phyloP scores from a whole-genome alignment of 2,888 invertebrate species.

The Ecdyonurus torrentis region DNA sequence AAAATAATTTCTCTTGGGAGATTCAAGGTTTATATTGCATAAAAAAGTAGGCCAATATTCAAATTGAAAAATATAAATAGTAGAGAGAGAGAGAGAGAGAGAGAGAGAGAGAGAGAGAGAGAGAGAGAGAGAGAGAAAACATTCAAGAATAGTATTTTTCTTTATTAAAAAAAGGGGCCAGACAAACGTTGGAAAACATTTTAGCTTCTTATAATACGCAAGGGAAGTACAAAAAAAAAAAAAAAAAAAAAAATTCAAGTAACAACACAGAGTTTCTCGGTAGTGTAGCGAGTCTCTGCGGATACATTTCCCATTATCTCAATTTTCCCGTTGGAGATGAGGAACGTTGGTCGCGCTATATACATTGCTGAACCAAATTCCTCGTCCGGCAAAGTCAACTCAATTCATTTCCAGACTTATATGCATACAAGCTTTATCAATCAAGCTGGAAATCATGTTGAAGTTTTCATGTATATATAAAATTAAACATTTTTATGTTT shows the following conservation, averaged over 20 bases:
- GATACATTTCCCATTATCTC: not conserved
- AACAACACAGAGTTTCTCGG: not conserved
- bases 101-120: too few species aligned
- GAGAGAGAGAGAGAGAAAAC: too few species aligned
- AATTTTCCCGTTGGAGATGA: not conserved
- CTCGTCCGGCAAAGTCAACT: too few species aligned
- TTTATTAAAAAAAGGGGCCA: not conserved
- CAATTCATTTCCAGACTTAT: too few species aligned
- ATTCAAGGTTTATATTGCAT: not conserved
- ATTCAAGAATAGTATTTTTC: not conserved
- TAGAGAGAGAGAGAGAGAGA: too few species aligned
- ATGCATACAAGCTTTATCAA: too few species aligned
- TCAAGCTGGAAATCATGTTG: too few species aligned
- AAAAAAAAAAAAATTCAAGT: not conserved
- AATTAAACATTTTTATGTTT: too few species aligned
- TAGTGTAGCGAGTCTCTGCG: not conserved
- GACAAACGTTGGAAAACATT: not conserved
- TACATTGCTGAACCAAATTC: too few species aligned
- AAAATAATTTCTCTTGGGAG: not conserved
- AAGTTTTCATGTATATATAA: too few species aligned
- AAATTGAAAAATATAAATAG: not conserved
- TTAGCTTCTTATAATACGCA: not conserved
- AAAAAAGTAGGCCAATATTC: not conserved
- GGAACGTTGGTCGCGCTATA: too few species aligned
- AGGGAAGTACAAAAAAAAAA: too few species aligned